A percentile compares a stretch with the other conserved stretches of the same genome.
These are phyloP conservation scores for Torymus texanus DNA, from an alignment of 2,888 invertebrate genomes.

Conservation along the genomic window DNA sequence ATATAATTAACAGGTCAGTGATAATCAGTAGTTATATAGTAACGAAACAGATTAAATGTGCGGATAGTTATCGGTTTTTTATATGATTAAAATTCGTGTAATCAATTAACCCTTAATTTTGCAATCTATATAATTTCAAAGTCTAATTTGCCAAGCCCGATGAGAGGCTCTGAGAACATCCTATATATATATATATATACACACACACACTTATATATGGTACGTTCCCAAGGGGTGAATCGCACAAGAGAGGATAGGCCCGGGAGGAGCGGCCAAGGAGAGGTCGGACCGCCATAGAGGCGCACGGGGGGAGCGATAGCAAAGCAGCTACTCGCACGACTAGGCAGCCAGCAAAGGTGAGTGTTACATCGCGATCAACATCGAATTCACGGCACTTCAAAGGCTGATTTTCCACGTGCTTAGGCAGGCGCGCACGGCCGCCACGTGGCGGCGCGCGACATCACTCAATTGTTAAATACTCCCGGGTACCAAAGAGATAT, in stretches of 20 bases:
- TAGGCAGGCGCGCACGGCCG: slow-evolving; percentile 61
- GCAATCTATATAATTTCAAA: too few species aligned
- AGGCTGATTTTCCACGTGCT: slow-evolving; percentile 70
- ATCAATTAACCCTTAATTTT: too few species aligned
- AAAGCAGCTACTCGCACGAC: not conserved
- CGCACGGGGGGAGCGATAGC: not conserved
- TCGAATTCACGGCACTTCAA: slow-evolving; percentile 63
- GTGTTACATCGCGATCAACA: slow-evolving; percentile 65
- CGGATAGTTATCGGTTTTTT: too few species aligned
- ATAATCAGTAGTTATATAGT: too few species aligned
- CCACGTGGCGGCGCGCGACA: slow-evolving; percentile 63
- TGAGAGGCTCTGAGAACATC: too few species aligned
- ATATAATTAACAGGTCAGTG: too few species aligned
- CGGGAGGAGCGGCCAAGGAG: not conserved
- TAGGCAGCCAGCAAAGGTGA: slow-evolving; percentile 58
- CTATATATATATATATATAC: too few species aligned
- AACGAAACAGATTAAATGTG: too few species aligned
- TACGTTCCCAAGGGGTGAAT: not conserved
- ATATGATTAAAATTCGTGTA: too few species aligned
- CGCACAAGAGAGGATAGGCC: not conserved
- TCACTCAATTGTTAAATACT: slow-evolving; percentile 60
- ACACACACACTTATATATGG: too few species aligned
- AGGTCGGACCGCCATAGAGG: too few species aligned
- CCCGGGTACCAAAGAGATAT: not conserved
- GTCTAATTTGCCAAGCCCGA: too few species aligned